These are phyloP conservation scores for Stegastes partitus DNA, from an alignment of 2,113 vertebrate species.

Conservation along the genomic window DNA sequence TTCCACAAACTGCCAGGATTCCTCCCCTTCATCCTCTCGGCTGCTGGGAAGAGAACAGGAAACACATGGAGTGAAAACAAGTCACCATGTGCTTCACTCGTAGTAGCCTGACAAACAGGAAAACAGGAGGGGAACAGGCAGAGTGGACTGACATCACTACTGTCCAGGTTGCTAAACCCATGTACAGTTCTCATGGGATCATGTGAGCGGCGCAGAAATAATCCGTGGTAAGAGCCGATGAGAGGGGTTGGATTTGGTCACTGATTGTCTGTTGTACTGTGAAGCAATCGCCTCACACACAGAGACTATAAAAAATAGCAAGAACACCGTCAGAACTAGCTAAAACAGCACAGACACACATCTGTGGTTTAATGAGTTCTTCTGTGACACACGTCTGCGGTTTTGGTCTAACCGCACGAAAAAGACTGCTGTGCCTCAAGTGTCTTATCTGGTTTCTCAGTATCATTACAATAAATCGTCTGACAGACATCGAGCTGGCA, in stretches of 20 bases:
- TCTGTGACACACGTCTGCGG: background rate
- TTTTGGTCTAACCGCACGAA: conserved; percentile 44
- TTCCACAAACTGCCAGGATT: conserved; percentile 21
- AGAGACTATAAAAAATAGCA: background rate
- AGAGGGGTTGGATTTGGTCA: conserved; percentile 15
- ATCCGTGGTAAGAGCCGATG: conserved; percentile 20
- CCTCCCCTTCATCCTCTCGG: conserved; percentile 85
- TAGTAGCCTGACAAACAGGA: conserved; percentile 57
- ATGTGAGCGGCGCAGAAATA: conserved; percentile 16
- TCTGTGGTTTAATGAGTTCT: conserved; percentile 17
- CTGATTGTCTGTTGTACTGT: background rate
- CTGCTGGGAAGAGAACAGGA: conserved; percentile 80
- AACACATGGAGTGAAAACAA: conserved; percentile 62
- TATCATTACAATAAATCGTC: conserved; percentile 18
- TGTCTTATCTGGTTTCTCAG: conserved; percentile 19
- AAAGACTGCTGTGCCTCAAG: background rate
- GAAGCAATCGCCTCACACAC: background rate
- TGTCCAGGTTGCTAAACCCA: conserved; percentile 28
- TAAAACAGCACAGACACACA: conserved; percentile 23
- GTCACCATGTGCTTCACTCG: background rate
- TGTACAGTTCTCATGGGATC: conserved; percentile 5
- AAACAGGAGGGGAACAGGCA: conserved; percentile 22
- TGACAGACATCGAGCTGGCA: conserved; percentile 18
- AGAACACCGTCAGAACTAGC: background rate
- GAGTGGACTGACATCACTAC: conserved; percentile 6